Conservation (phyloP, 2,797 vertebrate species). For the Syndactyla subalaris region DNA sequence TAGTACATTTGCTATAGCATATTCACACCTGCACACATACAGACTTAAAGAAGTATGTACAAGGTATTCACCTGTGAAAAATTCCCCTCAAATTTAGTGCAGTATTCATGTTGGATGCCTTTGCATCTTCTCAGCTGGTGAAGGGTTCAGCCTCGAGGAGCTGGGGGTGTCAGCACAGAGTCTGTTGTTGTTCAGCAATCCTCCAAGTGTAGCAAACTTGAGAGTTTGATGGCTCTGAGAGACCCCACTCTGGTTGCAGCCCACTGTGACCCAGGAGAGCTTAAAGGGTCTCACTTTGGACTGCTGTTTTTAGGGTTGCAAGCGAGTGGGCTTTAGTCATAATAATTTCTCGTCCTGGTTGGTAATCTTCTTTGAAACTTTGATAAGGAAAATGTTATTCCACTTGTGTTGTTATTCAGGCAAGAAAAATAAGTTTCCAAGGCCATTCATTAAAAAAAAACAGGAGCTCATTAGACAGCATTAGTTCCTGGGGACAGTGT, state of each 20-base stretch:
- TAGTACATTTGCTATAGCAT: not conserved
- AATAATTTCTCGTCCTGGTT: not conserved
- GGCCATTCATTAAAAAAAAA: not conserved
- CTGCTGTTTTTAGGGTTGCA: not conserved
- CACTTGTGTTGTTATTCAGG: not conserved
- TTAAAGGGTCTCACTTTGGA: not conserved
- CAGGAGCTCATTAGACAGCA: not conserved
- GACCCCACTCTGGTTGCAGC: fast-evolving
- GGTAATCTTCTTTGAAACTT: not conserved
- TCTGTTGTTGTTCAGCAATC: fast-evolving
- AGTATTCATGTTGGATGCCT: not conserved
- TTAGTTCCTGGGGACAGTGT: not conserved
- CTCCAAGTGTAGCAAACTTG: not conserved
- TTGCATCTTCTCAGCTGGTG: not conserved
- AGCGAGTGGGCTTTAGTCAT: not conserved
- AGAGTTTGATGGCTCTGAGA: not conserved
- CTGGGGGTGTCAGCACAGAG: not conserved
- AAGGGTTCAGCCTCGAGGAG: fast-evolving
- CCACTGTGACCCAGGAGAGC: not conserved
- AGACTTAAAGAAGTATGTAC: not conserved
- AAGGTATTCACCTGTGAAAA: not conserved
- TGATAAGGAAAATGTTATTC: not conserved
- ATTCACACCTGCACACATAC: not conserved
- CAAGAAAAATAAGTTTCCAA: not conserved
- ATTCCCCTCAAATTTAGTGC: not conserved